Evolutionary conservation across 2,888 invertebrate genomes (phyloP).

Genomic region (Dasysyrphus tricinctus): DNA sequence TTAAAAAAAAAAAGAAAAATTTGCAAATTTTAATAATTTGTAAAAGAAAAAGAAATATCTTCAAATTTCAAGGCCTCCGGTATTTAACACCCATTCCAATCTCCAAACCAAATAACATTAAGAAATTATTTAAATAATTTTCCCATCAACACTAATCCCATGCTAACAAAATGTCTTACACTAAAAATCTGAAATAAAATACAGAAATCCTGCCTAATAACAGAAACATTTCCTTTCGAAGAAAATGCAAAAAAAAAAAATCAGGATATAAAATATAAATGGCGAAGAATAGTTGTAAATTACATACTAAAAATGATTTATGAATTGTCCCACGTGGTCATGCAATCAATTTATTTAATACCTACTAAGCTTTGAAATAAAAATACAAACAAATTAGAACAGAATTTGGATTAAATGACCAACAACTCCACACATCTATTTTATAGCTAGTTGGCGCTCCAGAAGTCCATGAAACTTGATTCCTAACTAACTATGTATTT

Average conservation of each 20-base stretch:
- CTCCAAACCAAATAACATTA: background rate
- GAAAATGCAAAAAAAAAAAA: background rate
- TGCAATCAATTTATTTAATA: slow-evolving; percentile 69
- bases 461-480: slow-evolving; percentile 55
- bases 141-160: slow-evolving; percentile 29
- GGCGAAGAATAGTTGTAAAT: slow-evolving; percentile 73
- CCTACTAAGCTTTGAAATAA: slow-evolving; percentile 21
- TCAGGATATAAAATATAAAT: slow-evolving; percentile 70
- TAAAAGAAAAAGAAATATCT: background rate
- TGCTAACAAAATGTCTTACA: slow-evolving; percentile 13
- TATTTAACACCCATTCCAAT: slow-evolving; percentile 13
- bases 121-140: slow-evolving; percentile 30
- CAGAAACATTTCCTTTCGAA: slow-evolving; percentile 49
- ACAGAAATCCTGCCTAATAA: slow-evolving; percentile 48
- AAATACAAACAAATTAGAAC: slow-evolving; percentile 13
- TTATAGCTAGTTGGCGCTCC: slow-evolving; percentile 11
- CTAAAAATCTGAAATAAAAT: slow-evolving; percentile 22
- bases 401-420: slow-evolving; percentile 40
- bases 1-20: background rate
- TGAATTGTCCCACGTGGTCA: slow-evolving; percentile 74
- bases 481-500: slow-evolving; percentile 1
- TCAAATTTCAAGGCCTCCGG: background rate
- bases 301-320: slow-evolving; percentile 73
- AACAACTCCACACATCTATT: slow-evolving; percentile 46
- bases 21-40: background rate